Evolutionary conservation across 2,888 invertebrate genomes (phyloP).

Genomic region (Acanthosepion pharaonis): DNA sequence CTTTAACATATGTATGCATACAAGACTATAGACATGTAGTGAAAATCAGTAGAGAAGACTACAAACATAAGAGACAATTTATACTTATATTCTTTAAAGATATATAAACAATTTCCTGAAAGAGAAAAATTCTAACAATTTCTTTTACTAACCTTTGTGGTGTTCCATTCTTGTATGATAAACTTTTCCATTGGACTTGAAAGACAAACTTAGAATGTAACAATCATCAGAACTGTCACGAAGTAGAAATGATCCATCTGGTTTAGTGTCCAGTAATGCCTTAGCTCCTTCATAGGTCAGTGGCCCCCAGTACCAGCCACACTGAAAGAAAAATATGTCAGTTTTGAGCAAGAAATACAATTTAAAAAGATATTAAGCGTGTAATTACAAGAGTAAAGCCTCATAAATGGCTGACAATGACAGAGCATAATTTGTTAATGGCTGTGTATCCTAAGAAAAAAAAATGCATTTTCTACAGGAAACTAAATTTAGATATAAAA

Average conservation of each 20-base stretch:
- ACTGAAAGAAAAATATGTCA: slow-evolving; percentile 59
- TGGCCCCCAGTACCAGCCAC: slow-evolving; percentile 87
- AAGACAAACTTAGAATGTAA: slow-evolving; percentile 83
- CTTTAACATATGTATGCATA: too few species aligned
- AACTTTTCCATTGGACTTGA: slow-evolving; percentile 81
- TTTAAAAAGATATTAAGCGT: neutral
- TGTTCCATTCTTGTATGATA: slow-evolving; percentile 85
- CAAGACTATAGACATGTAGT: too few species aligned
- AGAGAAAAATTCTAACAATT: too few species aligned
- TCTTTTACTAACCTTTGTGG: slow-evolving; percentile 78
- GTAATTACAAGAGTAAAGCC: neutral
- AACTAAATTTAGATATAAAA: too few species aligned
- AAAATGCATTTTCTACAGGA: too few species aligned
- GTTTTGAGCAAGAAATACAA: neutral
- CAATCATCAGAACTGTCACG: slow-evolving; percentile 84
- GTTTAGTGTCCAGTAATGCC: slow-evolving; percentile 80
- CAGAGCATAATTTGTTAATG: too few species aligned
- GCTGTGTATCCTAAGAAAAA: too few species aligned
- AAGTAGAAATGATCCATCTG: slow-evolving; percentile 85
- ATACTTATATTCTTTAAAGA: too few species aligned
- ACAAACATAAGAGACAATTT: too few species aligned
- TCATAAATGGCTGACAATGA: neutral
- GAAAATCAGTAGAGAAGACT: too few species aligned
- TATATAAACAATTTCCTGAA: too few species aligned
- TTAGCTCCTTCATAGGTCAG: slow-evolving; percentile 83